Conservation (phyloP, 2,888 invertebrate genomes). For the Mimas tiliae region DNA sequence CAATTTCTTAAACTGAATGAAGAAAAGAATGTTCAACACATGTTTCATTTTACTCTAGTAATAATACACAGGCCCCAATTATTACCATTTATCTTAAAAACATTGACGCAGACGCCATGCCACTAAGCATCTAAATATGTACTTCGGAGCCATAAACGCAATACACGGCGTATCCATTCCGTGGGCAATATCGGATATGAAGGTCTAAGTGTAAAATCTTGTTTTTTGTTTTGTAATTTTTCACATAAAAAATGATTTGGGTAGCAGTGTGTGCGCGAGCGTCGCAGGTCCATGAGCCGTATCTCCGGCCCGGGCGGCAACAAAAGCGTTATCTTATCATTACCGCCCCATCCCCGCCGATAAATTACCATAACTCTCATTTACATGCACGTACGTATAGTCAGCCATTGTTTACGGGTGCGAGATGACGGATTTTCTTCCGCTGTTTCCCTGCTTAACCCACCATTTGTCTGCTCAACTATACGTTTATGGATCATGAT, state of each 20-base stretch:
- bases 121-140: constrained; percentile 5
- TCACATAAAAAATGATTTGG: constrained; percentile 49
- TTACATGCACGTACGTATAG: constrained; percentile 75
- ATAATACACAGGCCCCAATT: constrained; percentile 16
- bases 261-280: constrained; percentile 41
- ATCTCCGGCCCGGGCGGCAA: constrained; percentile 66
- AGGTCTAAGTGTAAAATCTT: constrained; percentile 61
- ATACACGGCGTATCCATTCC: constrained; percentile 20
- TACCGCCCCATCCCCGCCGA: constrained; percentile 70
- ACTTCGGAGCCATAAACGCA: constrained; percentile 10
- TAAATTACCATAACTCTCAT: constrained; percentile 82
- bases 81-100: constrained; percentile 17
- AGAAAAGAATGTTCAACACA: constrained; percentile 19
- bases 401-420: constrained; percentile 75
- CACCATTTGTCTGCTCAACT: constrained; percentile 11
- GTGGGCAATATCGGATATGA: constrained; percentile 42
- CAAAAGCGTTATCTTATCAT: constrained; percentile 80
- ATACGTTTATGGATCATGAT: constrained; percentile 22
- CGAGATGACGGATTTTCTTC: constrained; percentile 82
- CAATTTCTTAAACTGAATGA: constrained; percentile 1
- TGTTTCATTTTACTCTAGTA: constrained; percentile 18
- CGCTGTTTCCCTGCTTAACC: constrained; percentile 59
- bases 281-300: constrained; percentile 55
- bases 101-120: constrained; percentile 1
- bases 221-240: constrained; percentile 62